Conservation (phyloP, 1,140 invertebrate genomes). For the Andricus grossulariae region DNA sequence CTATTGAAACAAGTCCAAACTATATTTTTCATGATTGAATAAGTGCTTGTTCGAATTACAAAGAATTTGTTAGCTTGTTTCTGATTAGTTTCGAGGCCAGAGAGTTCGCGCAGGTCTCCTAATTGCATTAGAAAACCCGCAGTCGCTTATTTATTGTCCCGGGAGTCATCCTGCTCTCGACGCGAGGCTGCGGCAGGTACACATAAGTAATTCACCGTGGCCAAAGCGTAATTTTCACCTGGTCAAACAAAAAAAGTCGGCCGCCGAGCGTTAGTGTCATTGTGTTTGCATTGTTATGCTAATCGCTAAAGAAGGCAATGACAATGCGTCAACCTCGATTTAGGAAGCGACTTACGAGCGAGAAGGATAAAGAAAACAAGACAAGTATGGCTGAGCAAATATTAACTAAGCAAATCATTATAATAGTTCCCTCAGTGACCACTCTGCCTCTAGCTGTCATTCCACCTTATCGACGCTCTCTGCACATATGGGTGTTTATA, state of each 20-base stretch:
- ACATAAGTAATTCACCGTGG: conserved; percentile 47
- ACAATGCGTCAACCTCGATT: conserved; percentile 75
- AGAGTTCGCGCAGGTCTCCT: conserved; percentile 64
- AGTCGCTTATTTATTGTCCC: conserved; percentile 45
- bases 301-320: conserved; percentile 68
- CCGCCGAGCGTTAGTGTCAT: conserved; percentile 65
- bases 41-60: too few relatives aligned
- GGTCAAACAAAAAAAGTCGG: conserved; percentile 68
- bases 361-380: conserved; percentile 39
- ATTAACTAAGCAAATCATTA: conserved; percentile 59
- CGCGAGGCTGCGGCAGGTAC: conserved; percentile 23
- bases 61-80: conserved; percentile 35
- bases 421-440: conserved; percentile 40
- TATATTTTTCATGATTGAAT: too few relatives aligned
- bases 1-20: too few relatives aligned
- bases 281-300: conserved; percentile 76
- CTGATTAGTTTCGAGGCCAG: conserved; percentile 53
- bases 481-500: conserved; percentile 17
- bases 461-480: conserved; percentile 33
- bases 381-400: conserved; percentile 54
- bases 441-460: conserved; percentile 39
- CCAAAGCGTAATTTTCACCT: conserved; percentile 71
- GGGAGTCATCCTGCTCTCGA: conserved; percentile 32
- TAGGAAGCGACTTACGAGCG: conserved; percentile 68
- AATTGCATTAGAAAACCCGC: conserved; percentile 71